A percentile compares a stretch with the other conserved stretches of the same genome.
Conservation (phyloP, 1,140 invertebrate genomes). For the Drosophila repleta region DNA sequence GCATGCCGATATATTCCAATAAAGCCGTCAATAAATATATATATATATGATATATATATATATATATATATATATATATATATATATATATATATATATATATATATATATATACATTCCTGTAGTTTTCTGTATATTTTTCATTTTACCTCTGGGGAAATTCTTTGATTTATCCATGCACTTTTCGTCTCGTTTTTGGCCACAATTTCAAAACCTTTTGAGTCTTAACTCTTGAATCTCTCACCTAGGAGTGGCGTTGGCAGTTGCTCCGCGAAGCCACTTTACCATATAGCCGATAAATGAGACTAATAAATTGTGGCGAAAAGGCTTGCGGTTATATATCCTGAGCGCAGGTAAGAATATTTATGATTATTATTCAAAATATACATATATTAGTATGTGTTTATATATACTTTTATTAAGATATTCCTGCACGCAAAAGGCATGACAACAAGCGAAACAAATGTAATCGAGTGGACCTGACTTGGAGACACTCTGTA, state of each 20-base stretch:
- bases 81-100: background rate
- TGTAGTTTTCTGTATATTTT: too few relatives aligned
- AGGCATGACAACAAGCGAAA: conserved; percentile 11
- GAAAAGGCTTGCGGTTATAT: conserved; percentile 34
- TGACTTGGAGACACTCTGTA: background rate
- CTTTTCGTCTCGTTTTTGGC: background rate
- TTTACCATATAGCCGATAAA: conserved; percentile 50
- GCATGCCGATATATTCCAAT: background rate
- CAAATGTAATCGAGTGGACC: background rate
- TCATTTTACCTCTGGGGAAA: too few relatives aligned
- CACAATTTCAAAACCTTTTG: background rate
- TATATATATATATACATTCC: background rate
- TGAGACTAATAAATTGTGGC: conserved; percentile 55
- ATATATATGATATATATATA: background rate
- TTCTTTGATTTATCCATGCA: background rate
- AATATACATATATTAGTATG: conserved; percentile 30
- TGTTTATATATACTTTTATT: conserved; percentile 39
- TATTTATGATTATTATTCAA: conserved; percentile 57
- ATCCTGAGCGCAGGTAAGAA: conserved; percentile 7
- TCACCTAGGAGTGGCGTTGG: conserved; percentile 2
- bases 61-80: background rate
- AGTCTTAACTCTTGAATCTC: background rate
- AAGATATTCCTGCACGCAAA: conserved; percentile 29
- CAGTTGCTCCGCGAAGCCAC: conserved; percentile 11
- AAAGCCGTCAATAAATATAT: background rate